Conservation (phyloP, 2,113 vertebrate genomes). For the Sorex araneus region DNA sequence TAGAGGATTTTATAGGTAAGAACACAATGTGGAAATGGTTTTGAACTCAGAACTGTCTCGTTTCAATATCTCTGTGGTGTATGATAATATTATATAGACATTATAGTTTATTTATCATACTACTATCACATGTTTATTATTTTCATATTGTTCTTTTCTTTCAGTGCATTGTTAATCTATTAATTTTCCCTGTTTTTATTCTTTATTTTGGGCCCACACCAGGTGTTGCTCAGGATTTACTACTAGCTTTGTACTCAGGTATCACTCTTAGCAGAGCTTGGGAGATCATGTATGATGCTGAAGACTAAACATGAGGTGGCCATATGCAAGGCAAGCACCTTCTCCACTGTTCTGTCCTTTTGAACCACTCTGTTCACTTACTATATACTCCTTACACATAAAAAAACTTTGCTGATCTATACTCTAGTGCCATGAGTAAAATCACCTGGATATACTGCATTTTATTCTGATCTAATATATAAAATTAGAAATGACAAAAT, state of each 20-base stretch:
- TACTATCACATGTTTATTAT: neutral
- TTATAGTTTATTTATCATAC: neutral
- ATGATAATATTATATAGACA: neutral
- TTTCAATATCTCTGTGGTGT: neutral
- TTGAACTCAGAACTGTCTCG: neutral
- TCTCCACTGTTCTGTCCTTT: too few species aligned
- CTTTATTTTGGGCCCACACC: too few species aligned
- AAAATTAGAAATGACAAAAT: constrained; percentile 2
- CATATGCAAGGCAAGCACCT: too few species aligned
- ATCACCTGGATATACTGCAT: neutral
- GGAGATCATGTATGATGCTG: too few species aligned
- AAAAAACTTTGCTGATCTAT: neutral
- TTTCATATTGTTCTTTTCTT: neutral
- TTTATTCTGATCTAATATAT: neutral
- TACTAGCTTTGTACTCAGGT: too few species aligned
- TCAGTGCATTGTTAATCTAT: neutral
- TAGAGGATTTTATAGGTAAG: neutral
- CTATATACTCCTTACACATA: neutral
- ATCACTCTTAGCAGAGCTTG: too few species aligned
- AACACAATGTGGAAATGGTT: neutral
- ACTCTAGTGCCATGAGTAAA: neutral
- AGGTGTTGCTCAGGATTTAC: too few species aligned
- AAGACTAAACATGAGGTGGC: too few species aligned
- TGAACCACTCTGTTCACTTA: neutral
- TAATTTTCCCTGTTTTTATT: too few species aligned